Evolutionary conservation across 2,888 invertebrate genomes (phyloP), one percentile per base, ranked within the genome.

Genomic region (Drosophila eohydei): DNA sequence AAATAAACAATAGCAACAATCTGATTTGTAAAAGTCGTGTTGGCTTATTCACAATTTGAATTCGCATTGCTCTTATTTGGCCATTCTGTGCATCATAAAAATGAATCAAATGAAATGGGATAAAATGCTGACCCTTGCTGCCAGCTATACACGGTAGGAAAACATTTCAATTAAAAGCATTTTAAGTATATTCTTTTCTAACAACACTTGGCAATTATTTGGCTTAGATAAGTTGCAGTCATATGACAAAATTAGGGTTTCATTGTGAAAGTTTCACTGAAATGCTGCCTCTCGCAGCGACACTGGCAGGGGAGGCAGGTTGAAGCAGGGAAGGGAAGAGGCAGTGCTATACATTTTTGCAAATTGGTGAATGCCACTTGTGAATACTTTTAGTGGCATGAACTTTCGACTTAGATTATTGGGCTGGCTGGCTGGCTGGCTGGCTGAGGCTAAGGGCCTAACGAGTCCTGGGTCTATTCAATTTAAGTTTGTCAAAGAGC

Each of bases 401-500:
- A 54, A 67, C 48, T 78, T 72, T 67, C 38, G 50, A 14, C 38
- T 50, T 41, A 12, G 41, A 71, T 58, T 43, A 63, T 71, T 64
- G 63, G 28, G n/a, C 58, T 64, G 51, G 11, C 4, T 21, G 50
- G 38, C 12, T 36, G 41, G n/a, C 12, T 40, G 41, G 16, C 14
- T 46, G 46, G 14, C 44, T 44, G 51, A 21, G 21, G 38, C 67
- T 60, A 11, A 38, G 26, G 41, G 52, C 56, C 48, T 51, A 54
- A 54, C 46, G 44, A 57, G 56, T 57, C 51, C 40, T 26, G 52
- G 60, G 46, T 63, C 63, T 70, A 79, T 79, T 74, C 66, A 79
- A 77, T 77, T 79, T 50, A 79, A 74, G 75, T 74, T 70, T 79
- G 54, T 79, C 77, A 77, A 77, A 79, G 80, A 50, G 70, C 77